Percentiles rank a stretch among this genome's conserved stretches.
Evolutionary conservation across 2,888 invertebrate species (phyloP).

Genomic region (Marronus borbonicus): DNA sequence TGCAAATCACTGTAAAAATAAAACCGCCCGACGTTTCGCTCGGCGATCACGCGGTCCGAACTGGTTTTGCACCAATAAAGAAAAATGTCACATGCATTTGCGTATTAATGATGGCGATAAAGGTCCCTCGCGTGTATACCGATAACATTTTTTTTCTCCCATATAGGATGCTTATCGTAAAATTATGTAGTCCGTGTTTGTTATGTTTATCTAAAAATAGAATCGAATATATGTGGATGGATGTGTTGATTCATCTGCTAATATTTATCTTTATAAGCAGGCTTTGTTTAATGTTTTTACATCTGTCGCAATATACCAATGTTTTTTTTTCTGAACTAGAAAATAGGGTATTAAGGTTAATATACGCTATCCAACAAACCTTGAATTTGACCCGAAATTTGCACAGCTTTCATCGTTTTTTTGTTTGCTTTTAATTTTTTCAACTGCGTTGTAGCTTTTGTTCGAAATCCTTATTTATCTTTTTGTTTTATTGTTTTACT

Average conservation of each 20-base stretch:
- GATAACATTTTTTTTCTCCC: conserved; percentile 40
- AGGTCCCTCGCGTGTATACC: conserved; percentile 21
- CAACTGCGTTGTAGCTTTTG: too few relatives aligned
- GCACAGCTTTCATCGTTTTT: too few relatives aligned
- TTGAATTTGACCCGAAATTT: too few relatives aligned
- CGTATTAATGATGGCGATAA: conserved; percentile 39
- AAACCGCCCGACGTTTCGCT: neutral
- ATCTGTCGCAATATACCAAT: conserved; percentile 48
- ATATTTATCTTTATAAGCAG: conserved; percentile 49
- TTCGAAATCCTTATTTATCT: too few relatives aligned
- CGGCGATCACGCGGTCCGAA: conserved; percentile 12
- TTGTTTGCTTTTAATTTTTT: too few relatives aligned
- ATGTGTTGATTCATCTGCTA: conserved; percentile 48
- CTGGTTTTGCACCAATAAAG: conserved; percentile 14
- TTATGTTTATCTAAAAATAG: conserved; percentile 50
- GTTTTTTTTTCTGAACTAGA: conserved; percentile 11
- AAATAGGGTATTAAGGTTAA: conserved; percentile 2
- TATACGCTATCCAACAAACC: too few relatives aligned
- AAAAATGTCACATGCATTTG: conserved; percentile 22
- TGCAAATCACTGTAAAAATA: conserved; percentile 18
- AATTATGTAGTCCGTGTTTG: conserved; percentile 48
- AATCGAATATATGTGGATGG: conserved; percentile 32
- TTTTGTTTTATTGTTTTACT: too few relatives aligned
- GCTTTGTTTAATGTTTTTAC: conserved; percentile 49
- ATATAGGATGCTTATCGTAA: conserved; percentile 33